A percentile compares a stretch with the other conserved stretches of the same genome.
Conservation (phyloP, 92 coral and sea anemone genomes). For the Muricea muricata region DNA sequence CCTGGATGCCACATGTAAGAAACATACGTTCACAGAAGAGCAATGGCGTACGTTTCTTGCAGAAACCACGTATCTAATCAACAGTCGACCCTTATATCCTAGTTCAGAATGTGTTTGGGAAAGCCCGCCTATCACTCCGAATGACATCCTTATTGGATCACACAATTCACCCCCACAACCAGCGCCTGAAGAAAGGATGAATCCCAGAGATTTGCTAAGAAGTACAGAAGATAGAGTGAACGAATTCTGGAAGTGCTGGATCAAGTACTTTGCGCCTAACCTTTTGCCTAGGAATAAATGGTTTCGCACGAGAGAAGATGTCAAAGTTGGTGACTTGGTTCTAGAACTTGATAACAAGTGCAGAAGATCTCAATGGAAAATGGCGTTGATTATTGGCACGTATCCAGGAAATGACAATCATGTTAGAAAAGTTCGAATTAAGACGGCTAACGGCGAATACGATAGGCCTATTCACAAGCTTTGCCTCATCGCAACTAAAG, state of each 20-base stretch:
- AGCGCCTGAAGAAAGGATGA: slow-evolving; percentile 50
- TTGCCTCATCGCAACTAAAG: slow-evolving; percentile 51
- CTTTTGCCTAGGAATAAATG: slow-evolving; percentile 69
- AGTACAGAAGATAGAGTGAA: slow-evolving; percentile 25
- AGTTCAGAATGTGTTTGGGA: slow-evolving; percentile 71
- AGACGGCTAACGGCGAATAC: slow-evolving; percentile 56
- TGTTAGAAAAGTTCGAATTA: slow-evolving; percentile 70
- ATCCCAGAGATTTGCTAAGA: slow-evolving; percentile 53
- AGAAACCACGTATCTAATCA: slow-evolving; percentile 59
- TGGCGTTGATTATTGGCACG: slow-evolving; percentile 47
- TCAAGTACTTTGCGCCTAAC: slow-evolving; percentile 67
- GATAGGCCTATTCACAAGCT: slow-evolving; percentile 44
- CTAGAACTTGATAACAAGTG: slow-evolving; percentile 52
- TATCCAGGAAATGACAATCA: slow-evolving; percentile 56
- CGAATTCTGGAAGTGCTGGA: slow-evolving; percentile 69
- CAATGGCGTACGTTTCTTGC: slow-evolving; percentile 71
- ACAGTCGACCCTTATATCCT: slow-evolving; percentile 68
- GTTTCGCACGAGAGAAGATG: slow-evolving; percentile 56
- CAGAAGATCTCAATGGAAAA: slow-evolving; percentile 55
- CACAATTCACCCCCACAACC: slow-evolving; percentile 67
- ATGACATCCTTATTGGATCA: slow-evolving; percentile 63
- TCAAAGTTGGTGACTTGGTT: slow-evolving; percentile 60
- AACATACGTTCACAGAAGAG: slow-evolving; percentile 69
- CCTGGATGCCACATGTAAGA: slow-evolving; percentile 61
- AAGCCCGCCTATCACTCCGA: slow-evolving; percentile 63